Conservation (phyloP, 2,797 vertebrate genomes). For the Galago senegalensis region DNA sequence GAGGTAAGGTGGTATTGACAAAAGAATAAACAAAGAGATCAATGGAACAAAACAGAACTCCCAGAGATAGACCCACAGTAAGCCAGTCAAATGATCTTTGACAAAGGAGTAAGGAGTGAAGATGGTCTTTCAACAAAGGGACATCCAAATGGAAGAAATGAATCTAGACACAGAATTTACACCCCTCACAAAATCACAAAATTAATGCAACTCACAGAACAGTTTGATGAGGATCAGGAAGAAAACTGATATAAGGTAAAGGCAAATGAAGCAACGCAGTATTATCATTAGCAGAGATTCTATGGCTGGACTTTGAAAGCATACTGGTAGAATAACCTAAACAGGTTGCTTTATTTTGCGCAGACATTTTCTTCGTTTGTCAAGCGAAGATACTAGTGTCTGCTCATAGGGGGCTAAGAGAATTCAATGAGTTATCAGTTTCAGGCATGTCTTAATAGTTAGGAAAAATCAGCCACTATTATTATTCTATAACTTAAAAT, state of each 20-base stretch:
- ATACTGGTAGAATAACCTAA: not conserved
- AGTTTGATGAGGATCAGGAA: not conserved
- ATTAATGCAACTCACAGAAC: not conserved
- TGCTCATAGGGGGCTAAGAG: not conserved
- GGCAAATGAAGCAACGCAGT: not conserved
- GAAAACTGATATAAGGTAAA: not conserved
- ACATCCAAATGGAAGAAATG: not conserved
- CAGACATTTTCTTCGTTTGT: not conserved
- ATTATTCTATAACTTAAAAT: constrained; percentile 6
- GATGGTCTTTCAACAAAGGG: not conserved
- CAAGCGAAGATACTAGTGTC: not conserved
- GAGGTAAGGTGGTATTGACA: not conserved
- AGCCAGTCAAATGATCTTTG: not conserved
- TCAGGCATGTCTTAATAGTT: constrained; percentile 15
- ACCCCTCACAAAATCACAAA: not conserved
- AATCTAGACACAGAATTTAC: not conserved
- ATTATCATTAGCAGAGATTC: not conserved
- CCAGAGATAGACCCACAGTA: not conserved
- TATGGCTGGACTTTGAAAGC: not conserved
- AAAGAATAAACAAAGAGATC: not conserved
- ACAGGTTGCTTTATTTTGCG: not conserved
- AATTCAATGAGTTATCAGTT: constrained; percentile 29
- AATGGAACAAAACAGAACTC: constrained; percentile 10
- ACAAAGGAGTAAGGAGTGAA: not conserved
- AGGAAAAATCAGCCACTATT: constrained; percentile 6